Percentiles rank a stretch among this genome's conserved stretches.
Conservation (phyloP, 2,113 vertebrate genomes). For the Corythoichthys intestinalis region DNA sequence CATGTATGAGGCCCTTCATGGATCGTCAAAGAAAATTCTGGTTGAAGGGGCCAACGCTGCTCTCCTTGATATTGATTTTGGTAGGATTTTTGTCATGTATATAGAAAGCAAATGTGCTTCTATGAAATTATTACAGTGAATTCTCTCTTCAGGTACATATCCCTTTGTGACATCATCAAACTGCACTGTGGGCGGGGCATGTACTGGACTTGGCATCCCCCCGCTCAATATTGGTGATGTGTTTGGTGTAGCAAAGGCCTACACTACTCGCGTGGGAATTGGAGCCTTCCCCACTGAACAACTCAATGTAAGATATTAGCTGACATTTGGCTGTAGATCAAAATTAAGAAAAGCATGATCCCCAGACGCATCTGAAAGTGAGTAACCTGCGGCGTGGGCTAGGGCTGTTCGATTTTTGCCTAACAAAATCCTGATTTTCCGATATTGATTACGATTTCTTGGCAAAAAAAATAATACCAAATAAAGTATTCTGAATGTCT, state of each 20-base stretch:
- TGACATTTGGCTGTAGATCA: background rate
- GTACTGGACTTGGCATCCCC: slow-evolving; percentile 91
- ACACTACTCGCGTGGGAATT: slow-evolving; percentile 93
- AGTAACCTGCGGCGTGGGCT: too few species aligned
- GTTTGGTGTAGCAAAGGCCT: slow-evolving; percentile 93
- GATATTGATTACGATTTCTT: too few species aligned
- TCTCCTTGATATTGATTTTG: slow-evolving; percentile 96
- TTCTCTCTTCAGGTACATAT: slow-evolving; percentile 82
- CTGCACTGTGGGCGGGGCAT: slow-evolving; percentile 91
- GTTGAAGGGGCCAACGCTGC: slow-evolving; percentile 98
- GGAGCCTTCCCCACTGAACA: slow-evolving; percentile 96
- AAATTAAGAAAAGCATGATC: background rate
- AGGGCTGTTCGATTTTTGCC: too few species aligned
- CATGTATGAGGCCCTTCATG: slow-evolving; percentile 94
- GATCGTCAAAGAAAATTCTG: slow-evolving; percentile 88
- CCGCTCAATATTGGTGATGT: slow-evolving; percentile 90
- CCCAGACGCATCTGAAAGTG: background rate
- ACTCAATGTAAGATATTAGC: slow-evolving; percentile 81
- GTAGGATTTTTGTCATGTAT: slow-evolving; percentile 57
- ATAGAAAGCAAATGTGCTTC: background rate
- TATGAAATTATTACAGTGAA: background rate
- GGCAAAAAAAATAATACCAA: too few species aligned
- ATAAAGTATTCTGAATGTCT: too few species aligned
- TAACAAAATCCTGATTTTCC: too few species aligned
- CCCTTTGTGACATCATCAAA: slow-evolving; percentile 98